These are phyloP conservation scores for Maniola hyperantus DNA, from an alignment of 2,888 invertebrate species.

Conservation along the genomic window DNA sequence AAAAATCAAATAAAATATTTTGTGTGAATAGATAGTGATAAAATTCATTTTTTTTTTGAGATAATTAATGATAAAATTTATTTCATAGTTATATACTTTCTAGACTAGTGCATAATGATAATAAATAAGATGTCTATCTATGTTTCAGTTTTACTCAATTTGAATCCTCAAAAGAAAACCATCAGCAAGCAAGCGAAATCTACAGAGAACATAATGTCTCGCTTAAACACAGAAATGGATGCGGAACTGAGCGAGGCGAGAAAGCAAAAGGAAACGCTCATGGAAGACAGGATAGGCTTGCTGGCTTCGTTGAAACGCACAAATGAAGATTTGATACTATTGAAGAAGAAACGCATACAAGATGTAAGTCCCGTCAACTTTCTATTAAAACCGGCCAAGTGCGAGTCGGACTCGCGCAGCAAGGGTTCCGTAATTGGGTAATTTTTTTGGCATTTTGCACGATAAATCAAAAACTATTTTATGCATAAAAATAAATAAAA, in stretches of 20 bases:
- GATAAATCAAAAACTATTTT: too few species aligned
- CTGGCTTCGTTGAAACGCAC: constrained; percentile 87
- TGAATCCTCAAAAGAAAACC: constrained; percentile 69
- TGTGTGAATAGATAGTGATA: too few species aligned
- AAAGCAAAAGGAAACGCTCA: constrained; percentile 74
- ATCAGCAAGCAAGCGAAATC: constrained; percentile 62
- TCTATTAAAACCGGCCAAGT: too few species aligned
- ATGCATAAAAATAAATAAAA: too few species aligned
- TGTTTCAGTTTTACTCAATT: constrained; percentile 64
- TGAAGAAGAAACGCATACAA: constrained; percentile 90
- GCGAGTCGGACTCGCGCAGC: too few species aligned
- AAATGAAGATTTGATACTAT: constrained; percentile 88
- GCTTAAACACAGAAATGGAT: constrained; percentile 70
- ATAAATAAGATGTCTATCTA: constrained; percentile 14
- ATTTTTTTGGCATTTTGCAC: too few species aligned
- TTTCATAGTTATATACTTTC: too few species aligned
- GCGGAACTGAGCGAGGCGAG: constrained; percentile 68
- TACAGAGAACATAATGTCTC: constrained; percentile 66
- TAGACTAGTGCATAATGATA: too few species aligned
- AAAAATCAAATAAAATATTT: too few species aligned
- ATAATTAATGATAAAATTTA: too few species aligned
- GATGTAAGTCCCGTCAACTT: constrained; percentile 84
- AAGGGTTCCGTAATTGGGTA: too few species aligned
- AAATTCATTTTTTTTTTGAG: too few species aligned
- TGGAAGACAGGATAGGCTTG: constrained; percentile 79